Base-by-base conservation (phyloP, 2,113 vertebrate species). In the Microcebus lehilahytsara region DNA sequence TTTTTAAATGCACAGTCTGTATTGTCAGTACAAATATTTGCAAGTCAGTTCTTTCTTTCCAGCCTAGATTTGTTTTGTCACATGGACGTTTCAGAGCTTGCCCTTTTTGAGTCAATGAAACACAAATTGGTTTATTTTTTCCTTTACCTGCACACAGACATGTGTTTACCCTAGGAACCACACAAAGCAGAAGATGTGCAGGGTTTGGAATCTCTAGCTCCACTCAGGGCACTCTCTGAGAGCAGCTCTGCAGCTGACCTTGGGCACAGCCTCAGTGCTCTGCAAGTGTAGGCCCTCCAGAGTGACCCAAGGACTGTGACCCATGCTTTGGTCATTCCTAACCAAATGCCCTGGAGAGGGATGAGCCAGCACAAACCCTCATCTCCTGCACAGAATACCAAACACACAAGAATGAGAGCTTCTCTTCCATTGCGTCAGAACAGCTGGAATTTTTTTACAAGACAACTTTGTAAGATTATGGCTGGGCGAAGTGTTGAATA, bases 401-500 rank as follows among this genome's bases (percentile, higher is more conserved):
- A 89, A 92, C 40, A 81, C 67, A 40, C 14, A 85, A 87, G 69
- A 95, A 84, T 49, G 23, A 77, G 49, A 77, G 71, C 22, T 56
- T 96, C 79, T 69, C 53, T 92, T 88, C 66, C 88, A 92, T 87
- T 88, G 75, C 88, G 37, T 92, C 87, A 96, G 79, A 92, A 84
- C 49, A 53, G n/a, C 66, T 86, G 90, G 92, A 88, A 96, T 88
- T 93, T 97, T 96, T 97, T 96, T 97, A 93, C 42, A 62, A 96
- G 94, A 86, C 6, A 17, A 42, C 27, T 75, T 84, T 71, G 49
- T 37, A 83, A 85, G 69, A 40, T 78, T 87, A 71, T 11, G 34
- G 30, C 58, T 89, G 78, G 84, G 46, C 46, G 17, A 93, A 94
- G 75, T 14, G 3, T 34, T 72, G 53, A 81, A 62, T 58, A 64